Base-by-base conservation (phyloP, 2,888 invertebrate species). In the Criorhina ranunculi region DNA sequence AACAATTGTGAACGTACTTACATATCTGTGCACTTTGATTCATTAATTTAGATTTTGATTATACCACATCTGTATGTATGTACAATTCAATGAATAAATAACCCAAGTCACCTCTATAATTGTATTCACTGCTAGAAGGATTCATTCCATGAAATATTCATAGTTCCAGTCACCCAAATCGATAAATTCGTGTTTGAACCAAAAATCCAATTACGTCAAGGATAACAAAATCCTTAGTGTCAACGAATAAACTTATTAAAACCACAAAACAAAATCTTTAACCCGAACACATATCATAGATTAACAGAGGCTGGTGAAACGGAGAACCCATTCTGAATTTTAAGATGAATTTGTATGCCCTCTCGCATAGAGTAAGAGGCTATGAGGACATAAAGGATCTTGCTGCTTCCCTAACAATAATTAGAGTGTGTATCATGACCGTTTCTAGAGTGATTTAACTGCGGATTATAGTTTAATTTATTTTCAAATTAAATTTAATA, bases 231-330 rank as follows among this genome's bases (percentile, higher is more conserved):
- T n/a, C 51, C 64, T 42, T 33, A 55, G 44, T 76, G 76, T 70
- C 81, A 76, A 81, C 76, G 64, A 33, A 81, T 76, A 70, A 57
- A 81, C 64, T 70, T 55, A 70, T 64, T 53, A 51, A 64, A 57
- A 51, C 69, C 76, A 67, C 72, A 79, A 51, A 51, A 51, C 29
- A 51, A 51, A n/a, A 51, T 51, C 51, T n/a, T 31, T 51, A 51
- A 51, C 29, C 51, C 51, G 19, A 31, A 31, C 51, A 51, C 29
- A 51, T 31, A 51, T 29, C 29, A 51, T 11, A 37, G 35, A 57
- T 37, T 57, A 37, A 7, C 11, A 37, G 4, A 17, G n/a, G 35
- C 35, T 2, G 6, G 3, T 1, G 24, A 24, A 24, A 11, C 11
- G 49, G n/a, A 9, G 53, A 31, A 33, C 11, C 19, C 37, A 37